A percentile compares a stretch with the other conserved stretches of the same genome.
These are phyloP conservation scores for Dicyrtoma fusca DNA, from an alignment of 2,888 invertebrate species.

Conservation along the genomic window DNA sequence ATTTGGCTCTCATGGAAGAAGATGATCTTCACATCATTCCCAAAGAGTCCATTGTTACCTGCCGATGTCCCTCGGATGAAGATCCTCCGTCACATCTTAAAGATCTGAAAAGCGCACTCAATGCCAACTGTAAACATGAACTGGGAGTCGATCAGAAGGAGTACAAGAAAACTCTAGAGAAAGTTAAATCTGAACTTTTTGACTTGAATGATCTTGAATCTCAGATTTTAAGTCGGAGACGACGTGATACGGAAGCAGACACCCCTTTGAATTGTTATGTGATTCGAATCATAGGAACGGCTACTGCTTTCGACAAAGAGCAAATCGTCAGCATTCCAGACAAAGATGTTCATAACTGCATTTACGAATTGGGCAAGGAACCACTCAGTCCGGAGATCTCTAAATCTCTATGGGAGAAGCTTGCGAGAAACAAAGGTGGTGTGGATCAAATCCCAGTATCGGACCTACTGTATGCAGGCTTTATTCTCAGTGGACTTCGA, in stretches of 20 bases:
- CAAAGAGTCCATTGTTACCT: slow-evolving; percentile 47
- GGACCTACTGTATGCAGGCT: slow-evolving; percentile 43
- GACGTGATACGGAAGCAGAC: slow-evolving; percentile 3
- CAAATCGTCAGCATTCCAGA: slow-evolving; percentile 43
- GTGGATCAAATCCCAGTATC: slow-evolving; percentile 33
- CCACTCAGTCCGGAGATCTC: slow-evolving; percentile 42
- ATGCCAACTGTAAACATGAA: slow-evolving; percentile 50
- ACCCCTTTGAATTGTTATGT: slow-evolving; percentile 46
- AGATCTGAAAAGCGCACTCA: slow-evolving; percentile 46
- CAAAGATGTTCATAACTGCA: slow-evolving; percentile 45
- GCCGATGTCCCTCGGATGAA: slow-evolving; percentile 48
- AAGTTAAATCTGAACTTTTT: slow-evolving; percentile 48
- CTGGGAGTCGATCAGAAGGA: slow-evolving; percentile 31
- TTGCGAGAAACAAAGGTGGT: slow-evolving; percentile 34
- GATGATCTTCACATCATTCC: slow-evolving; percentile 41
- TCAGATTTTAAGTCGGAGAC: slow-evolving; percentile 43
- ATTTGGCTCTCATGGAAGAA: slow-evolving; percentile 47
- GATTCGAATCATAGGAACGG: slow-evolving; percentile 48
- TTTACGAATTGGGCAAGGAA: slow-evolving; percentile 51
- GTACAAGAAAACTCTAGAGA: slow-evolving; percentile 42
- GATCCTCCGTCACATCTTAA: slow-evolving; percentile 50
- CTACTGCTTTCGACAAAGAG: slow-evolving; percentile 44
- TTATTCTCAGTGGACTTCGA: slow-evolving; percentile 48
- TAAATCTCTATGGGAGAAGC: slow-evolving; percentile 48
- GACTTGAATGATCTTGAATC: slow-evolving; percentile 48